Percentiles rank a stretch among this genome's conserved stretches.
phyloP scores from a whole-genome alignment of 2,113 vertebrate genomes.

The Leptocoma aspasia region DNA sequence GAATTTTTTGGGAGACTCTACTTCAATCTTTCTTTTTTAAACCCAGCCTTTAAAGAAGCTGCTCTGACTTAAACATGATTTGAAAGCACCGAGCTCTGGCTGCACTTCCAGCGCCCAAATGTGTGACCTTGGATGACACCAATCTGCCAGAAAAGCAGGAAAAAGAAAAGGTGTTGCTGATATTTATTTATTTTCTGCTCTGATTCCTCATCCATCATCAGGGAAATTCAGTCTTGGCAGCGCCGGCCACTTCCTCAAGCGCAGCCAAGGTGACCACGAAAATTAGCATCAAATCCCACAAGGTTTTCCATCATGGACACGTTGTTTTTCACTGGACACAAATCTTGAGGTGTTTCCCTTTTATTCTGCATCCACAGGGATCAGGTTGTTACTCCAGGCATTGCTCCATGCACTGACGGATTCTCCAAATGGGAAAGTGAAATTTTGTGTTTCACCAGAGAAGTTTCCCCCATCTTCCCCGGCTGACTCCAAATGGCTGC shows the following conservation, averaged over 20 bases:
- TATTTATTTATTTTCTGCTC: constrained; percentile 32
- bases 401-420: accelerated
- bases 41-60: background rate
- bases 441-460: background rate
- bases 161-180: constrained; percentile 28
- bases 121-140: constrained; percentile 42
- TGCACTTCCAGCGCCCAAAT: background rate
- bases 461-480: background rate
- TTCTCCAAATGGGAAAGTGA: background rate
- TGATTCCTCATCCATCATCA: constrained; percentile 34
- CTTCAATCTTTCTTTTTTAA: background rate
- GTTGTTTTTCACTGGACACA: background rate
- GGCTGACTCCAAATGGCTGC: background rate
- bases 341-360: background rate
- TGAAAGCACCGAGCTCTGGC: background rate
- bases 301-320: background rate
- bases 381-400: background rate
- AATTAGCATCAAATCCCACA: constrained; percentile 21
- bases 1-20: background rate
- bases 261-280: constrained; percentile 39
- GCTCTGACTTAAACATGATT: background rate
- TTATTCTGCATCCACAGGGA: background rate
- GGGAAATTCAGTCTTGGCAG: constrained; percentile 43
- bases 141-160: background rate
- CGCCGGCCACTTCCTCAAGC: background rate